These are phyloP conservation scores for Synergus gifuensis DNA, from an alignment of 2,888 invertebrate genomes.

Conservation along the genomic window DNA sequence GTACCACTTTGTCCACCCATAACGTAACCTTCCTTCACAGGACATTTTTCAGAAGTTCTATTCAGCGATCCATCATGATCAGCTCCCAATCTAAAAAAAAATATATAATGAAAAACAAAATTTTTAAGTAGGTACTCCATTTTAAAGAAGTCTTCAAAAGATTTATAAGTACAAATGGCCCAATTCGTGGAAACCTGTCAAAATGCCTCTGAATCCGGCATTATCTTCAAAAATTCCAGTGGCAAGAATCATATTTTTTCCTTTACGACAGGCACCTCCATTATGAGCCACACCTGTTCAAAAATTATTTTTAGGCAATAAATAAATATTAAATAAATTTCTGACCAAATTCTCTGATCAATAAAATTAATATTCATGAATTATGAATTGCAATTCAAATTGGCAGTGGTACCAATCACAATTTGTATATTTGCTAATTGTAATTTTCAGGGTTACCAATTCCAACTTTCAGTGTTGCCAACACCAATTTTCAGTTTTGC, in stretches of 20 bases:
- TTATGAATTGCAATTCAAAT: no score
- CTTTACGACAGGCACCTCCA: slow-evolving; percentile 26
- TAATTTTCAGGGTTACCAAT: no score
- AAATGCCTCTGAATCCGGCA: slow-evolving; percentile 10
- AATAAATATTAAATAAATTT: not conserved
- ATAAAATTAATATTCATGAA: no score
- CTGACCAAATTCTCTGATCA: no score
- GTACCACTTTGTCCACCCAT: slow-evolving; percentile 25
- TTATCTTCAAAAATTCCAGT: slow-evolving; percentile 37
- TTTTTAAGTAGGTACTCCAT: not conserved
- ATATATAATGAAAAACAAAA: not conserved
- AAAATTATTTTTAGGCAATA: not conserved
- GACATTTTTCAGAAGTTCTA: slow-evolving; percentile 11
- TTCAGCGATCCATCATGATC: slow-evolving; percentile 6
- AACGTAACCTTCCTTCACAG: slow-evolving; percentile 6
- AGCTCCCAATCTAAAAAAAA: slow-evolving; percentile 3
- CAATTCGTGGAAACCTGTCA: slow-evolving; percentile 30
- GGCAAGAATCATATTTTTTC: slow-evolving; percentile 1
- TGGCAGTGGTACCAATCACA: no score
- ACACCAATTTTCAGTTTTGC: no score
- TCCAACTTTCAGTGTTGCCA: no score
- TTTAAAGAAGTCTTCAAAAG: not conserved
- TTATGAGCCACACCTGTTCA: not conserved
- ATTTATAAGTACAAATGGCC: slow-evolving; percentile 11
- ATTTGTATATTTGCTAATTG: no score